phyloP scores from a whole-genome alignment of 2,113 vertebrate species.

The Osmerus eperlanus region DNA sequence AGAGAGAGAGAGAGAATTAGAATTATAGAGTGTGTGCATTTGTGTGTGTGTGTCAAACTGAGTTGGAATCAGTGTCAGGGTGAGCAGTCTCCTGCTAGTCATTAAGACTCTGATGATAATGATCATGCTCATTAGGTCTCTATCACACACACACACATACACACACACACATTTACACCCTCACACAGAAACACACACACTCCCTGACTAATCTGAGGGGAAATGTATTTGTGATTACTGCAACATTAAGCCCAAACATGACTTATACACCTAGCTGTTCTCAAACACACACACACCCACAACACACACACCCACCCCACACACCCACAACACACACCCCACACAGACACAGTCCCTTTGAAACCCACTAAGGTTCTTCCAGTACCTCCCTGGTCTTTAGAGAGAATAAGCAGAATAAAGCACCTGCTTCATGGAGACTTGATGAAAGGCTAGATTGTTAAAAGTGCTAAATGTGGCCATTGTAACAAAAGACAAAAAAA shows the following conservation, averaged over 20 bases:
- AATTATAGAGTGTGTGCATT: too few relatives aligned
- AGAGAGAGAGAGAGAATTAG: slow-evolving; percentile 21
- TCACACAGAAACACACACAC: slow-evolving; percentile 10
- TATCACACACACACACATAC: slow-evolving; percentile 12
- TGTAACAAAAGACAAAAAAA: too few relatives aligned
- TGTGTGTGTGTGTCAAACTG: background rate
- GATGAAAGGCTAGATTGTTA: background rate
- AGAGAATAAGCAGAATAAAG: background rate
- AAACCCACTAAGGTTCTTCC: background rate
- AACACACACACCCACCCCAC: background rate
- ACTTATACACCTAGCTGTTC: slow-evolving; percentile 30
- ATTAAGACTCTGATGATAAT: slow-evolving; percentile 58
- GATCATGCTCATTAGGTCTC: slow-evolving; percentile 49
- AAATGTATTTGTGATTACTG: slow-evolving; percentile 67
- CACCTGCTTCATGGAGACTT: background rate
- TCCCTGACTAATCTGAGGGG: slow-evolving; percentile 57
- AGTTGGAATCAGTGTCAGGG: background rate
- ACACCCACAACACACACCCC: too few relatives aligned
- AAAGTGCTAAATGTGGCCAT: too few relatives aligned
- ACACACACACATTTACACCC: background rate
- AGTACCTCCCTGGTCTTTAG: background rate
- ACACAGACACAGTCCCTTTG: slow-evolving; percentile 2
- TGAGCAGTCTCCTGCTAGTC: slow-evolving; percentile 41
- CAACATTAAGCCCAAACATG: slow-evolving; percentile 58
- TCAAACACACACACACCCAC: slow-evolving; percentile 5